Evolutionary conservation across 2,888 invertebrate genomes (phyloP).

Genomic region (Pachymerium ferrugineum): DNA sequence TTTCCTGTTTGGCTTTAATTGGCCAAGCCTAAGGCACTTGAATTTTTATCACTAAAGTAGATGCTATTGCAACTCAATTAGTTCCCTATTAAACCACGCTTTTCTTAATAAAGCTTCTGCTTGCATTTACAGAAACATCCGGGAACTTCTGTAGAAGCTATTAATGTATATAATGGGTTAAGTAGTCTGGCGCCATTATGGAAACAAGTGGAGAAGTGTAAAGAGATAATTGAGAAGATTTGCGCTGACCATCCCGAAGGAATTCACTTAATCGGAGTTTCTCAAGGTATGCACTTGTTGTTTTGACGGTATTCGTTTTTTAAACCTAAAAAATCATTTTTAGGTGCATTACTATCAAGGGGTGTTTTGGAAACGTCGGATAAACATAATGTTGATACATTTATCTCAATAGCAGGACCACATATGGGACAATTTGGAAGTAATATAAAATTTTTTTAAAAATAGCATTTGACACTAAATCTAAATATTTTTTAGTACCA

Average conservation of each 20-base stretch:
- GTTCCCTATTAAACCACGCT: background rate
- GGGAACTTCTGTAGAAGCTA: background rate
- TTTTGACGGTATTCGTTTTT: too few relatives aligned
- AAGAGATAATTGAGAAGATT: background rate
- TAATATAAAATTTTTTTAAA: too few relatives aligned
- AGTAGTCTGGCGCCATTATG: background rate
- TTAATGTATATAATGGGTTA: background rate
- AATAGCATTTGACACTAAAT: background rate
- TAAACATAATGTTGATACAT: background rate
- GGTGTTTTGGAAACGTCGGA: background rate
- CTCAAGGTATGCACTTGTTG: too few relatives aligned
- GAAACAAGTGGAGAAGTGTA: background rate
- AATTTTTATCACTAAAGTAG: too few relatives aligned
- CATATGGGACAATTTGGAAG: background rate
- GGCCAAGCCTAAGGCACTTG: too few relatives aligned
- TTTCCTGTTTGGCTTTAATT: too few relatives aligned
- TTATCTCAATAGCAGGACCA: background rate
- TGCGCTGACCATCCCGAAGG: background rate
- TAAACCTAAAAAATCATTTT: too few relatives aligned
- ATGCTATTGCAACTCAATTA: too few relatives aligned
- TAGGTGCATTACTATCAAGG: background rate
- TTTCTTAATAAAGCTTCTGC: background rate
- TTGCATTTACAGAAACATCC: background rate
- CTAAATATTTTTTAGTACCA: background rate
- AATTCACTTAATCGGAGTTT: background rate